Evolutionary conservation across 2,113 vertebrate genomes (phyloP).

Genomic region (Plotosus lineatus): DNA sequence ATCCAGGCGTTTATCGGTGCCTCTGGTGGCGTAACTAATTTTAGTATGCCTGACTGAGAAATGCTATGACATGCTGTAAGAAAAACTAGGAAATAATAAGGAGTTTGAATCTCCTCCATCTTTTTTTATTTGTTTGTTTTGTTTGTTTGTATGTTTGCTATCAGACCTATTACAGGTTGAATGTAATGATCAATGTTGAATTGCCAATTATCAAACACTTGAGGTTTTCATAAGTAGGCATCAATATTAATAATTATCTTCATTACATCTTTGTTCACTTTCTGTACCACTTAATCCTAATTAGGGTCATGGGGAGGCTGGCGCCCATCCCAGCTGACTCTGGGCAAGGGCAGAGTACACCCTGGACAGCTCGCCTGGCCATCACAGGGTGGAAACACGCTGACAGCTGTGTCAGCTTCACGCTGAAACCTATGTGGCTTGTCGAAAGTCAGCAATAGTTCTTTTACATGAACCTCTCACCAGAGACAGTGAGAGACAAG

Average conservation of each 20-base stretch:
- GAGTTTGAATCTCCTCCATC: neutral
- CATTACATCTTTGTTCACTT: slow-evolving; percentile 13
- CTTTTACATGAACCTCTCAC: no score
- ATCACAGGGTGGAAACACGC: no score
- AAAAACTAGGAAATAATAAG: neutral
- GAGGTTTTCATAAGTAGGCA: neutral
- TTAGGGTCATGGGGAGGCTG: no score
- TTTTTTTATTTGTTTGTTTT: neutral
- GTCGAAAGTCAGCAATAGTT: no score
- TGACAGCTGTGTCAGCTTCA: no score
- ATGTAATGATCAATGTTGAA: neutral
- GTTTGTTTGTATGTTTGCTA: neutral
- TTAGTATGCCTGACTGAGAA: slow-evolving; percentile 4
- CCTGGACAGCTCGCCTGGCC: no score
- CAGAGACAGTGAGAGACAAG: no score
- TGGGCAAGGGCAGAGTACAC: no score
- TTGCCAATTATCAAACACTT: neutral
- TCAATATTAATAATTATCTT: neutral
- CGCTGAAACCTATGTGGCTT: no score
- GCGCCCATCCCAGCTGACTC: no score
- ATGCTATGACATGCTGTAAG: neutral
- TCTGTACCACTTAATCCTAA: no score
- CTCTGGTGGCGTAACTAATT: neutral
- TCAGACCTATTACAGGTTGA: slow-evolving; percentile 19
- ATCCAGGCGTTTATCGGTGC: neutral